Base-by-base conservation (phyloP, 1,140 invertebrate genomes). In the Trachymyrmex septentrionalis region DNA sequence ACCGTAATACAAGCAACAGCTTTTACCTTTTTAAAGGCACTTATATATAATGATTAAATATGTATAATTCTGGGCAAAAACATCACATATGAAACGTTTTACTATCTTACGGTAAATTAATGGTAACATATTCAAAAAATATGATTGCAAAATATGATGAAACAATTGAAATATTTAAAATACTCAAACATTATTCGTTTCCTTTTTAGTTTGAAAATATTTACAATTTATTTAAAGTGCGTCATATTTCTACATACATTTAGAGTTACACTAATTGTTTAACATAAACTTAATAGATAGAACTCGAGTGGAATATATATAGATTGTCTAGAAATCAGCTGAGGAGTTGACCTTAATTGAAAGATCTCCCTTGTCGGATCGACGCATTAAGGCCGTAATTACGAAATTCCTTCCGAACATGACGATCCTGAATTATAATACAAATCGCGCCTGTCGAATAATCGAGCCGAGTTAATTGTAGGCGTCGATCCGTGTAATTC, bases 401-500 rank as follows among this genome's bases (percentile, higher is more conserved):
- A 38, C 63, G 59, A 69, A 69, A 50, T 53, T 82, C 53, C 53
- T 10, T 10, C 34, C 59, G 10, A 50, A 57, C 30, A 6, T 27
- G 19, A 38, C 53, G 12, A 34, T 59, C 50, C 24, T 6, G 67
- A 72, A 82, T 82, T 82, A 82, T 82, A 73, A 82, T 82, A 73
- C 38, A 82, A 82, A 82, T 82, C 80, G 14, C 12, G 67, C 12
- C 27, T 30, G 80, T 61, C 53, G 53, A 24, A 72, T 72, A 53
- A 44, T 48, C 80, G 24, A 48, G 55, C 24, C 80, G 67, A 30
- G 38, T 82, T 82, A 82, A 82, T 82, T 61, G 80, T 24, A 44
- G 38, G 55, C 67, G 67, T 48, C 38, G 53, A 82, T 82, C 67
- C 80, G 38, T 82, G 19, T 82, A 82, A 82, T 82, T 73, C 34